Evolutionary conservation across 2,888 invertebrate genomes (phyloP).

Genomic region (Ditylenchus weischeri): DNA sequence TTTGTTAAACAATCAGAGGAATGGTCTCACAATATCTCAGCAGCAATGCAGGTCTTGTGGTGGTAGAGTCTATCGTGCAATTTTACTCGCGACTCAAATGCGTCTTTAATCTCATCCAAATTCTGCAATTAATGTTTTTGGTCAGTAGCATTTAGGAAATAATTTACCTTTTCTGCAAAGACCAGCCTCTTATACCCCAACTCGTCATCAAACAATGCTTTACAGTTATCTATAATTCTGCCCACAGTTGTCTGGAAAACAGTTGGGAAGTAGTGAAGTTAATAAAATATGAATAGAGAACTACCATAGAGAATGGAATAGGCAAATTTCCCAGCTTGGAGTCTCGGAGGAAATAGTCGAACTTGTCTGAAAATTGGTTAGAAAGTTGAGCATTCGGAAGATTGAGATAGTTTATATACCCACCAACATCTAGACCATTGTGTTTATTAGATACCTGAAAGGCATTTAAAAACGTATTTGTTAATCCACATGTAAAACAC

Average conservation of each 20-base stretch:
- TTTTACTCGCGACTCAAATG: conserved; percentile 37
- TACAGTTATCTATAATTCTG: conserved; percentile 24
- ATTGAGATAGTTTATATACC: conserved; percentile 4
- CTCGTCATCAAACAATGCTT: conserved; percentile 31
- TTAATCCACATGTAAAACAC: neutral
- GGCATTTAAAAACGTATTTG: neutral
- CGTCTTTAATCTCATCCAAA: conserved; percentile 27
- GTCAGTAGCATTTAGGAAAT: neutral
- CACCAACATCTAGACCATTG: conserved; percentile 45
- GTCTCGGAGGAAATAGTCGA: conserved; percentile 69
- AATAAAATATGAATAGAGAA: conserved; percentile 11
- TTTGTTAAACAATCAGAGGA: neutral
- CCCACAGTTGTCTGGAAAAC: conserved; percentile 14
- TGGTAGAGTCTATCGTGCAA: conserved; percentile 51
- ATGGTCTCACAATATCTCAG: conserved; percentile 36
- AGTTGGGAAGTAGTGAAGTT: neutral
- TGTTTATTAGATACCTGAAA: conserved; percentile 28
- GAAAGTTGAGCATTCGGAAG: too few relatives aligned
- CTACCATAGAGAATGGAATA: conserved; percentile 30
- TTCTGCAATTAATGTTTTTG: neutral
- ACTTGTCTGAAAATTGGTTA: conserved; percentile 62
- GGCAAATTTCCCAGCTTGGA: conserved; percentile 24
- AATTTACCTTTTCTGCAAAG: conserved; percentile 14
- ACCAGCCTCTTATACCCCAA: conserved; percentile 23
- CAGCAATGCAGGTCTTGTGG: conserved; percentile 45